These are phyloP conservation scores for Dipodomys spectabilis DNA, from an alignment of 2,113 vertebrate genomes.

Conservation along the genomic window DNA sequence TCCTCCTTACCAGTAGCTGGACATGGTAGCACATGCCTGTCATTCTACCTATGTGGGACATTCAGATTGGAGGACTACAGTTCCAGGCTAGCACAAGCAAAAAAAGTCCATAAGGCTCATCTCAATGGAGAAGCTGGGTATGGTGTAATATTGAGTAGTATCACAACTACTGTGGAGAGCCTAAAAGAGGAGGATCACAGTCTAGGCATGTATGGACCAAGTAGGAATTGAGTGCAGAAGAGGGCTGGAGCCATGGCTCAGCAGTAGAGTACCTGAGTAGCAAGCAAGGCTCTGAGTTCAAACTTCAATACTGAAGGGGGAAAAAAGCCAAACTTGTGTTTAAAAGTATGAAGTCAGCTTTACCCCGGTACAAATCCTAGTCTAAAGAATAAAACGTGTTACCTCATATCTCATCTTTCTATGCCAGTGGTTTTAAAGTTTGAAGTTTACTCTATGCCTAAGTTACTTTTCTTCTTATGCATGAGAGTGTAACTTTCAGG, in stretches of 20 bases:
- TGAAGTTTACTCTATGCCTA: neutral
- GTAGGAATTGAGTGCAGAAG: too few species aligned
- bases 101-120: neutral
- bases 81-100: neutral
- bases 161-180: too few species aligned
- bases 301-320: too few species aligned
- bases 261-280: too few species aligned
- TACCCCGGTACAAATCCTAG: slow-evolving; percentile 31
- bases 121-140: neutral
- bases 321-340: too few species aligned
- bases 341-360: neutral
- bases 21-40: neutral
- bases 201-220: too few species aligned
- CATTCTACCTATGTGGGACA: neutral
- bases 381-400: neutral
- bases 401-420: neutral
- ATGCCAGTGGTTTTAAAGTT: slow-evolving; percentile 27
- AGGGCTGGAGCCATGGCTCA: too few species aligned
- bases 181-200: too few species aligned
- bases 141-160: too few species aligned
- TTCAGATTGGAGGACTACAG: neutral
- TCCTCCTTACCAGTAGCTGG: neutral
- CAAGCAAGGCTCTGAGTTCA: too few species aligned
- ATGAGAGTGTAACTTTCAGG: neutral
- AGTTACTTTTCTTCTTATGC: neutral